Base-by-base conservation (phyloP, 2,888 invertebrate species). In the Aphodius sticticus region DNA sequence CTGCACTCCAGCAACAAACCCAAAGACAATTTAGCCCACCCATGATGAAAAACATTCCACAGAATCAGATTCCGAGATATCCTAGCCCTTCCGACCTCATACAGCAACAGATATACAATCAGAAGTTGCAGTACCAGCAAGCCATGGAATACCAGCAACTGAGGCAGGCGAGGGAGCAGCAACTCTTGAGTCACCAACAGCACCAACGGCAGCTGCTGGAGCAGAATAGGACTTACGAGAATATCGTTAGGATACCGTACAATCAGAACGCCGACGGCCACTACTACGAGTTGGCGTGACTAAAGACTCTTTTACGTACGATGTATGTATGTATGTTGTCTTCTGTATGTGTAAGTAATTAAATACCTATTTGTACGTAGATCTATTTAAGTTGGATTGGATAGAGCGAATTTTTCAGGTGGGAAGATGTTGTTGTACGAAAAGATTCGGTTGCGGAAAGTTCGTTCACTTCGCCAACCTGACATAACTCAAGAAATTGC, bases 61-160 rank as follows among this genome's bases (percentile, higher is more conserved):
- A 83, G 72, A 81, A 82, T 69, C 78, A 80, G 53, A 53, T 53
- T 53, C 53, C 53, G 4, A 2, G 53, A 12, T 84, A 85, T 78
- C 36, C 74, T 69, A 85, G 84, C n/a, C 69, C 71, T 15, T 69
- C 26, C 35, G 88, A 88, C 71, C 82, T 88, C 36, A 82, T 87
- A 4, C 88, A 88, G 81, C 88, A 87, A 81, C 88, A 88, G 81
- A 84, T 86, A 69, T 87, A 87, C 82, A 86, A 85, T 78, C 87
- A 87, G 76, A 85, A 86, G 76, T 76, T 86, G 74, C 86, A 86
- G 78, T 86, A 85, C 76, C 85, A 86, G 77, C 86, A 86, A 77
- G 82, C 85, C 12, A 84, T 86, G 80, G 87, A 88, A 78, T 86
- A 87, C 79, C 87, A 87, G 79, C 88, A 88, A 82, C 87, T 87